Percentiles rank a stretch among this genome's conserved stretches.
Evolutionary conservation across 1,140 invertebrate species (phyloP).

Genomic region (Anadara kagoshimensis): DNA sequence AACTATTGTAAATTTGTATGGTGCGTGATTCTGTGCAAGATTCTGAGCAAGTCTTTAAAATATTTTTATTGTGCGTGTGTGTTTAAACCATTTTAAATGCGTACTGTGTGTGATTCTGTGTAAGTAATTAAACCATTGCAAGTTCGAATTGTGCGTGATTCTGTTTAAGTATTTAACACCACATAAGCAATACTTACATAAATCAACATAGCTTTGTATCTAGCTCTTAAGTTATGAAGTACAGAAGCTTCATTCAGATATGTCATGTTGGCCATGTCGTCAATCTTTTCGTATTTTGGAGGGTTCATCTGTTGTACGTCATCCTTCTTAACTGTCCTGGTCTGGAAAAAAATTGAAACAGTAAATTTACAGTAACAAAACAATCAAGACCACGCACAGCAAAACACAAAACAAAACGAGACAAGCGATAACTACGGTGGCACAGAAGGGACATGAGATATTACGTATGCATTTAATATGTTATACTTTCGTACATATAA

Average conservation of each 20-base stretch:
- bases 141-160: not conserved
- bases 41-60: no score
- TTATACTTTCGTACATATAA: no score
- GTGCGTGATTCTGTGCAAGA: no score
- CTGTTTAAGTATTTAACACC: not conserved
- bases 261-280: conserved; percentile 99
- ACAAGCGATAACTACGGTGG: no score
- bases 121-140: not conserved
- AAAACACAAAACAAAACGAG: no score
- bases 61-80: no score
- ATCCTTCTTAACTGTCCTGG: conserved; percentile 94
- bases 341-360: conserved; percentile 55
- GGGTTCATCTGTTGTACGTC: conserved; percentile 98
- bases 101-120: no score
- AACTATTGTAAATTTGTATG: no score
- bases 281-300: conserved; percentile 99
- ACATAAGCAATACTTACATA: conserved; percentile 85
- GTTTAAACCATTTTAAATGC: no score
- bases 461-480: no score
- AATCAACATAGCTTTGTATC: conserved; percentile 98
- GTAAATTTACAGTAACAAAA: not conserved
- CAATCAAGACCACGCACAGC: no score
- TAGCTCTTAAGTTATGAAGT: conserved; percentile 97
- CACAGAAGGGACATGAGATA: no score
- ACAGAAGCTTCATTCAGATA: conserved; percentile 99